phyloP scores from a whole-genome alignment of 92 coral and sea anemone genomes.

The Siderastrea siderea region DNA sequence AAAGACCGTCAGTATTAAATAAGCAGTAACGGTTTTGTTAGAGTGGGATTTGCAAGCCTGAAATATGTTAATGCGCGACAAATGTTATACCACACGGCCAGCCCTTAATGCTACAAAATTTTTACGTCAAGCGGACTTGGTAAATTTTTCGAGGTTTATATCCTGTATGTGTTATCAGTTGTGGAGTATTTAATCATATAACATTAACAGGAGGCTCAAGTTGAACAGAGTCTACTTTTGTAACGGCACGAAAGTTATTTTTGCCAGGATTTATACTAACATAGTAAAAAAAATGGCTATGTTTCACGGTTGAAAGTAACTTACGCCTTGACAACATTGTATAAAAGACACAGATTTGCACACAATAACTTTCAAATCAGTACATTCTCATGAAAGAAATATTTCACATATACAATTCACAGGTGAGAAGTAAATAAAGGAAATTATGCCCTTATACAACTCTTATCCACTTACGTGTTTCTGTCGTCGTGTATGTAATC shows the following conservation, averaged over 20 bases:
- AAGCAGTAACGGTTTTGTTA: neutral
- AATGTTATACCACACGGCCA: neutral
- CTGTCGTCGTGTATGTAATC: constrained; percentile 14
- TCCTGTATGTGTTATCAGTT: neutral
- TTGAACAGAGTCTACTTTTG: neutral
- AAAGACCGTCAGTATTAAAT: neutral
- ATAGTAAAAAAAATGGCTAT: neutral
- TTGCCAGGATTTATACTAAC: neutral
- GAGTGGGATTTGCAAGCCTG: neutral
- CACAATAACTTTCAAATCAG: neutral
- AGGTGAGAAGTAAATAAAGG: neutral
- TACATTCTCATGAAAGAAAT: neutral
- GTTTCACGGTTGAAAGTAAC: neutral
- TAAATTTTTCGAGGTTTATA: neutral
- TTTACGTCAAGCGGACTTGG: neutral
- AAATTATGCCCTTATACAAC: neutral
- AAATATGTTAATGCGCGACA: neutral
- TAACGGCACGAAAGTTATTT: neutral
- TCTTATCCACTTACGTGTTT: constrained; percentile 27
- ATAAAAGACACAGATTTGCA: neutral
- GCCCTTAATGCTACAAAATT: neutral
- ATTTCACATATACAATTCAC: neutral
- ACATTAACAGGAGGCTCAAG: neutral
- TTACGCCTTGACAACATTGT: neutral
- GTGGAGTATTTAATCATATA: constrained; percentile 6